phyloP scores from a whole-genome alignment of 2,113 vertebrate species.

The Aphyosemion australe region DNA sequence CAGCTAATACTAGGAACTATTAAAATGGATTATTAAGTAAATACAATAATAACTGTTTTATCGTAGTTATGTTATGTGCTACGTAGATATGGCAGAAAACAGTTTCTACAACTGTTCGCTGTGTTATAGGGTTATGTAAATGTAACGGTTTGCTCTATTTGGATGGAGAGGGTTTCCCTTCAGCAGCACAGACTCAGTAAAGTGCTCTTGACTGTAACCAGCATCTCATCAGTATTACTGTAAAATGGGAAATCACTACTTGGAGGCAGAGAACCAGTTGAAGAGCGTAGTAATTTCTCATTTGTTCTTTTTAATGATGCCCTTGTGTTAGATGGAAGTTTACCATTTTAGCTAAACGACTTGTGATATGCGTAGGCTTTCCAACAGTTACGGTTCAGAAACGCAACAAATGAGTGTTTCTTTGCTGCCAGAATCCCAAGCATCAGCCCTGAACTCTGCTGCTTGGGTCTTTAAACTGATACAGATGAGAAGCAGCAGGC shows the following conservation, averaged over 20 bases:
- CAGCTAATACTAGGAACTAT: no score
- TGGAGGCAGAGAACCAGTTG: neutral
- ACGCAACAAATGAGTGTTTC: slow-evolving; percentile 16
- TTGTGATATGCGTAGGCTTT: slow-evolving; percentile 1
- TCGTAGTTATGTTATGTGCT: no score
- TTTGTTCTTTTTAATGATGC: slow-evolving; percentile 17
- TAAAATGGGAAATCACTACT: neutral
- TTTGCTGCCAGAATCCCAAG: slow-evolving; percentile 16
- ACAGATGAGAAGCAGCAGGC: slow-evolving; percentile 23
- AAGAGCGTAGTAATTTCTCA: neutral
- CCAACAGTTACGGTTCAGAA: slow-evolving; percentile 10
- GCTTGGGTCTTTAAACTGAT: slow-evolving; percentile 14
- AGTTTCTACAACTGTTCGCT: neutral
- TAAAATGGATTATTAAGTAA: no score
- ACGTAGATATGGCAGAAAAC: no score
- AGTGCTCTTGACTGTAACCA: slow-evolving; percentile 10
- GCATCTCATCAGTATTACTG: slow-evolving; percentile 1
- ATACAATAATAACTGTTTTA: no score
- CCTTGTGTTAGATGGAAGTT: slow-evolving; percentile 3
- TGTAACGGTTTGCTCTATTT: neutral
- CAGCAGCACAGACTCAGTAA: neutral
- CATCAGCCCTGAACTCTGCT: slow-evolving; percentile 21
- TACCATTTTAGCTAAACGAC: slow-evolving; percentile 3
- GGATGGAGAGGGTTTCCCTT: neutral
- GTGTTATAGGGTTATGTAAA: slow-evolving; percentile 1